Conservation (phyloP, 2,797 vertebrate genomes). For the Xenops minutus region DNA sequence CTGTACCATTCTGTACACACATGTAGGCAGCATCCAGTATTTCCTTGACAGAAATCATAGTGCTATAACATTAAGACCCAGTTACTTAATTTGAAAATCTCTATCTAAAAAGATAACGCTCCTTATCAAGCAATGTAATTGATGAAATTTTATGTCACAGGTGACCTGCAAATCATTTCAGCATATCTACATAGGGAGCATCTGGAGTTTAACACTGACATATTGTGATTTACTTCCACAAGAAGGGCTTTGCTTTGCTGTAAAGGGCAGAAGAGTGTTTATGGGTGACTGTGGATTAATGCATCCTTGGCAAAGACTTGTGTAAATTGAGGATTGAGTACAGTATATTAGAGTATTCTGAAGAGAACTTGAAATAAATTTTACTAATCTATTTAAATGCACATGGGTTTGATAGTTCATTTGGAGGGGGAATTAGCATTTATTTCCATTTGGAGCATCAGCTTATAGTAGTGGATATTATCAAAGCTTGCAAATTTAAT, state of each 20-base stretch:
- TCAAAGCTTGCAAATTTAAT: conserved; percentile 55
- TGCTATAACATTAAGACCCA: not conserved
- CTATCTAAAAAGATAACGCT: not conserved
- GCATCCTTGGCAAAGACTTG: not conserved
- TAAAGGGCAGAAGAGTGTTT: not conserved
- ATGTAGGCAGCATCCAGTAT: not conserved
- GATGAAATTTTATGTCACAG: not conserved
- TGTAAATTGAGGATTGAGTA: not conserved
- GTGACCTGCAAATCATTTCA: not conserved
- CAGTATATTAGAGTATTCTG: not conserved
- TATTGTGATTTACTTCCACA: not conserved
- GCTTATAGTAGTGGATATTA: conserved; percentile 8
- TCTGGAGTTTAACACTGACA: not conserved
- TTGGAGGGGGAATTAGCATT: conserved; percentile 29
- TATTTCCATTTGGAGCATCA: conserved; percentile 41
- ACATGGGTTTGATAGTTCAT: not conserved
- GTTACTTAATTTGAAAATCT: not conserved
- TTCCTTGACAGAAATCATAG: not conserved
- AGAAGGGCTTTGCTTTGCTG: not conserved
- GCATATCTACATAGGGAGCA: not conserved
- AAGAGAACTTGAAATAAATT: conserved; percentile 37
- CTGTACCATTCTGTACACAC: accelerated
- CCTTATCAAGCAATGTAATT: not conserved
- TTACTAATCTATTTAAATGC: conserved; percentile 38
- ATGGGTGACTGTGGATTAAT: not conserved